Conservation (phyloP, 2,797 vertebrate genomes). For the Spinus olivaceus region DNA sequence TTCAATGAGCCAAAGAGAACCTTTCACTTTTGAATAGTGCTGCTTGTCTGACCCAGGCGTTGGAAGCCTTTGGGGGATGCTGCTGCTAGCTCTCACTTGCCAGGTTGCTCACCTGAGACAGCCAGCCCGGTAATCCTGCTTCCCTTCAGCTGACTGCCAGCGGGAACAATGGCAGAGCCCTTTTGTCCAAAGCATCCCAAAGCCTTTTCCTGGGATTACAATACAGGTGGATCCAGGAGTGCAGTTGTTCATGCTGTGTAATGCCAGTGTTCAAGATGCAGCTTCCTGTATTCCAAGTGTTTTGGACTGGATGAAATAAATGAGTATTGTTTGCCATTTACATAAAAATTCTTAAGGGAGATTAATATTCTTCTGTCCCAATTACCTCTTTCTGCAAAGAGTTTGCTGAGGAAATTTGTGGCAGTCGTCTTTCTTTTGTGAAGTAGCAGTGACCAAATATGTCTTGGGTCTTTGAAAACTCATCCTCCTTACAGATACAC, state of each 20-base stretch:
- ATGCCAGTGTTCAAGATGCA: background rate
- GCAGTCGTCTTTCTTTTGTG: background rate
- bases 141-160: accelerated
- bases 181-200: background rate
- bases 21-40: background rate
- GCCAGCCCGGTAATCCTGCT: accelerated
- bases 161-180: background rate
- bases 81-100: accelerated
- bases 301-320: background rate
- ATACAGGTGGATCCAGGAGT: accelerated
- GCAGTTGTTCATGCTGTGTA: accelerated
- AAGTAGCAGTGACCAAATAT: background rate
- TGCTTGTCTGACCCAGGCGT: background rate
- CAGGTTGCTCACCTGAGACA: background rate
- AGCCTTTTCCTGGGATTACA: background rate
- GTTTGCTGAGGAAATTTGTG: background rate
- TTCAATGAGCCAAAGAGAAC: background rate
- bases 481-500: background rate
- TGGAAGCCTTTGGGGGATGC: background rate
- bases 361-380: background rate
- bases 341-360: background rate
- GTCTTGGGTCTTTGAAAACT: background rate
- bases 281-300: background rate
- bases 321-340: background rate
- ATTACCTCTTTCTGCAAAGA: background rate